A percentile compares a stretch with the other conserved stretches of the same genome.
phyloP scores from a whole-genome alignment of 30 jellyfish, hydroid and myxozoan species.

The Morbakka virulenta region DNA sequence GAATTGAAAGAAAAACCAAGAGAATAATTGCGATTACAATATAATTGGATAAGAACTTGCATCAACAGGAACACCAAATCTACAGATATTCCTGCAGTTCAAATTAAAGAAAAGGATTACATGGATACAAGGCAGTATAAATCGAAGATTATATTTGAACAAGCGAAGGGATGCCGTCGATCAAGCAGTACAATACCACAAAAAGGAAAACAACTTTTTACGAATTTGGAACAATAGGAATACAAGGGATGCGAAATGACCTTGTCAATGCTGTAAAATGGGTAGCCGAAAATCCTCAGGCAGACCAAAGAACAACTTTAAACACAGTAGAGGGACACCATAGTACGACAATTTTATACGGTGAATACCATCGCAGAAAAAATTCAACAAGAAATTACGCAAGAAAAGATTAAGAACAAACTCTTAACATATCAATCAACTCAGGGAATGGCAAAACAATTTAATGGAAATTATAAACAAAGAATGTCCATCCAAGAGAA shows the following conservation, averaged over 20 bases:
- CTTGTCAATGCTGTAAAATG: no score
- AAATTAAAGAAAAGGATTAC: neutral
- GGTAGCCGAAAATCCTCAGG: no score
- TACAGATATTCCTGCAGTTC: constrained; percentile 16
- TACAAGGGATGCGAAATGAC: no score
- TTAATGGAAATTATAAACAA: no score
- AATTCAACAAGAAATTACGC: neutral
- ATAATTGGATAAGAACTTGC: constrained; percentile 20
- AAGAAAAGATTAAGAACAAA: neutral
- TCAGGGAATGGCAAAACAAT: neutral
- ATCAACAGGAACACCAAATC: constrained; percentile 19
- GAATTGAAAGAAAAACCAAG: no score
- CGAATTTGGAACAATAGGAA: neutral
- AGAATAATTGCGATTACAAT: neutral
- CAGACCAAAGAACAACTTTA: no score
- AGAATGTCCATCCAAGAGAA: constrained; percentile 4
- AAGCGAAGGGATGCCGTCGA: constrained; percentile 4
- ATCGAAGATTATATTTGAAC: neutral
- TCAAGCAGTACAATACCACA: constrained; percentile 12
- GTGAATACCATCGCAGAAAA: neutral
- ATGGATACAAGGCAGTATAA: neutral
- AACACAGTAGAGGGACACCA: no score
- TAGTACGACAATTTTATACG: no score
- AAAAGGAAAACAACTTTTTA: neutral
- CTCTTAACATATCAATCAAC: neutral